Evolutionary conservation across 2,888 invertebrate species (phyloP).

Genomic region (Platynereis dumerilii): DNA sequence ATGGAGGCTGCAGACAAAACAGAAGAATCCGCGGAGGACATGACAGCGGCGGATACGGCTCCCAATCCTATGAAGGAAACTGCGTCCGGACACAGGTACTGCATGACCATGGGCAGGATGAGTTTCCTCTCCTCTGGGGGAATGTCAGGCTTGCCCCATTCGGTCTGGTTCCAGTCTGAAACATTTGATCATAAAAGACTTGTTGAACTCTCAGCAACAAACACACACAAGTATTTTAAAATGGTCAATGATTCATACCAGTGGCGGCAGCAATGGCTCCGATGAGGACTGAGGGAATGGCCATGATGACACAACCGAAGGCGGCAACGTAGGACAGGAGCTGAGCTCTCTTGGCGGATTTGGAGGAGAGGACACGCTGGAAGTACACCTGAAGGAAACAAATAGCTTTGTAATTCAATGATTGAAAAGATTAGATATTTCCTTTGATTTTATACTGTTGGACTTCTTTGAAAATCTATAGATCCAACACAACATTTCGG

Average conservation of each 20-base stretch:
- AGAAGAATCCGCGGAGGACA: conserved; percentile 99
- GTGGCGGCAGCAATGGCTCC: conserved; percentile 97
- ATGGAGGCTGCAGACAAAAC: conserved; percentile 97
- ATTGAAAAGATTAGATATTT: too few relatives aligned
- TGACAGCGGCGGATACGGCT: conserved; percentile 98
- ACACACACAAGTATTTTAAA: too few relatives aligned
- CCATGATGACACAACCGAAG: conserved; percentile 94
- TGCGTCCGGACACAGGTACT: conserved; percentile 93
- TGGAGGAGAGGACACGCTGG: conserved; percentile 95
- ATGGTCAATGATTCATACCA: conserved; percentile 66
- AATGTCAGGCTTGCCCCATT: conserved; percentile 67
- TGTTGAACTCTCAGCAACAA: background rate
- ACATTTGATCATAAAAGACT: background rate
- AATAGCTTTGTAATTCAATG: background rate
- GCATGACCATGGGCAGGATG: conserved; percentile 96
- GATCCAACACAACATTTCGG: too few relatives aligned
- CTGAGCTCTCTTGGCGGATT: conserved; percentile 91
- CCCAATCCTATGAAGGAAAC: conserved; percentile 98
- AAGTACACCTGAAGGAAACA: conserved; percentile 87
- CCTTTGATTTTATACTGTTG: too few relatives aligned
- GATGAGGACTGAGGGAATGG: conserved; percentile 94
- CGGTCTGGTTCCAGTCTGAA: conserved; percentile 94
- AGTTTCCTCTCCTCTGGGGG: conserved; percentile 74
- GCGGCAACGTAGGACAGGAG: conserved; percentile 95
- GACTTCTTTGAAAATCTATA: too few relatives aligned